Conservation (phyloP, 1,140 invertebrate genomes). For the Cydia amplana region DNA sequence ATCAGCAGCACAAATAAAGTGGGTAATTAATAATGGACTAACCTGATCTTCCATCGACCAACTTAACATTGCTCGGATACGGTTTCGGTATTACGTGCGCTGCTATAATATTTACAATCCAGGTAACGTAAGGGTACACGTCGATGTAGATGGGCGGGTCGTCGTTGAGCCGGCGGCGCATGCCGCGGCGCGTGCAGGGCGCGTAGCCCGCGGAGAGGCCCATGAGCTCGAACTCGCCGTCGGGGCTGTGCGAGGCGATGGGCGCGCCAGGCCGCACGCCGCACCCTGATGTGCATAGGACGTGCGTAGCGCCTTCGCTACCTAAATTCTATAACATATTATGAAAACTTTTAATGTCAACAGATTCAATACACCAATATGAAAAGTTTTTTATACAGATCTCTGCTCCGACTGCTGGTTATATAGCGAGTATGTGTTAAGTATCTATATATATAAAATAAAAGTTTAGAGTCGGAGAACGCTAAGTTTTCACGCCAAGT, state of each 20-base stretch:
- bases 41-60: conserved; percentile 54
- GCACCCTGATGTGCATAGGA: conserved; percentile 64
- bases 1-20: background rate
- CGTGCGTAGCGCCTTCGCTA: conserved; percentile 62
- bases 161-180: conserved; percentile 55
- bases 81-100: conserved; percentile 57
- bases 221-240: conserved; percentile 61
- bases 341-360: background rate
- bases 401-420: background rate
- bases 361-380: too few species aligned
- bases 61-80: conserved; percentile 58
- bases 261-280: conserved; percentile 63
- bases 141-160: conserved; percentile 67
- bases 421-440: too few species aligned
- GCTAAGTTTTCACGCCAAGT: too few species aligned
- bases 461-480: too few species aligned
- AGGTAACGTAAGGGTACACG: conserved; percentile 61
- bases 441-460: too few species aligned
- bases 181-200: conserved; percentile 47
- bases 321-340: conserved; percentile 49
- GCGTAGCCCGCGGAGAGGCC: conserved; percentile 60
- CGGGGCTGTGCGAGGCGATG: conserved; percentile 54
- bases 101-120: conserved; percentile 64
- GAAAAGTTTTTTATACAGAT: background rate
- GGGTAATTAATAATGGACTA: conserved; percentile 35